Percentiles rank a stretch among this genome's conserved stretches.
phyloP scores from a whole-genome alignment of 1,140 invertebrate genomes.

The Tetragnatha versicolor region DNA sequence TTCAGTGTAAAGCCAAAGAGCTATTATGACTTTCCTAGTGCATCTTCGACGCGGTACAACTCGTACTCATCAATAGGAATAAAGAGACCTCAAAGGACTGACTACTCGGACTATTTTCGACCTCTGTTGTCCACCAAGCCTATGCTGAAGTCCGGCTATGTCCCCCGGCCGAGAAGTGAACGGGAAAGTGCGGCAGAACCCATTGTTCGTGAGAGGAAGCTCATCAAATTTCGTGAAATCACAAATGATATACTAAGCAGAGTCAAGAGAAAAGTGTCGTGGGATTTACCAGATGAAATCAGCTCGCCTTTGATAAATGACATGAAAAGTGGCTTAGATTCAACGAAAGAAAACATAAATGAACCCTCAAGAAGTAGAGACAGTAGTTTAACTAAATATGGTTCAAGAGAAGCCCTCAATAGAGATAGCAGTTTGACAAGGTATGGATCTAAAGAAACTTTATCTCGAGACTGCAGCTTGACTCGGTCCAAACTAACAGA shows the following conservation, averaged over 20 bases:
- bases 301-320: constrained; percentile 29
- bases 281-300: constrained; percentile 34
- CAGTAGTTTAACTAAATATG: constrained; percentile 21
- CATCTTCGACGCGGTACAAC: not conserved
- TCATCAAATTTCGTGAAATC: constrained; percentile 47
- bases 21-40: constrained; percentile 30
- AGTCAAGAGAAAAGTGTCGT: constrained; percentile 36
- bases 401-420: not conserved
- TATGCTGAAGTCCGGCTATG: constrained; percentile 1
- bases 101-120: constrained; percentile 38
- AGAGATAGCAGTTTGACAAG: constrained; percentile 24
- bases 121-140: constrained; percentile 7
- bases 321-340: constrained; percentile 16
- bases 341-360: not conserved
- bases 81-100: constrained; percentile 23
- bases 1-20: constrained; percentile 10
- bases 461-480: constrained; percentile 10
- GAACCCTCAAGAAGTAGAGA: constrained; percentile 16
- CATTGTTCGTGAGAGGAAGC: constrained; percentile 36
- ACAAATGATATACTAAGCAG: constrained; percentile 31
- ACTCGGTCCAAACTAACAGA: not conserved
- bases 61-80: not conserved
- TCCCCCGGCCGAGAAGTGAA: constrained; percentile 11
- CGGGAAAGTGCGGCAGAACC: constrained; percentile 14
- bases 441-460: not conserved